Base-by-base conservation (phyloP, 2,113 vertebrate genomes). In the Cyprinodon tularosa region DNA sequence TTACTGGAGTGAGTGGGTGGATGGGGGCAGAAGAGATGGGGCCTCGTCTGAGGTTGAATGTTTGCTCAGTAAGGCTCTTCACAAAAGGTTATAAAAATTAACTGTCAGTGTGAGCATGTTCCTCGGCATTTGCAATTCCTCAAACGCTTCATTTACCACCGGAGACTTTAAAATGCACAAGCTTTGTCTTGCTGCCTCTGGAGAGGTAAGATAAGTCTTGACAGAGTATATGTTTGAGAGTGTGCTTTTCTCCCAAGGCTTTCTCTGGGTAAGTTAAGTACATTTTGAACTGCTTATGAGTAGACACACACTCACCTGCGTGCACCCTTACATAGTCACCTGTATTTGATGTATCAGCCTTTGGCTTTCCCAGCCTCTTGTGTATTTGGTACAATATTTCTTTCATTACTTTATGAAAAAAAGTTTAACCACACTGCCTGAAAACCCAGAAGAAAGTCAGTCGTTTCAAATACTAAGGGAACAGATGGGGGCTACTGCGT, bases 121-220 rank as follows among this genome's bases (percentile, higher is more conserved):
- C 70, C 45, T 74, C 86, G 80, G 87, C 83, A 91, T 92, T 89
- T 91, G 78, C 83, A 91, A 91, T 91, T 93, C 85, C 85, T 92
- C 84, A 90, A 92, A 90, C 68, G 78, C 84, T 80, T 91, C 87
- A 94, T 94, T 95, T 94, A 92, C 78, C 79, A 75, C 66, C 65
- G 81, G 88, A 87, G 92, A 90, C 90, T 92, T 87, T 73, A 84
- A 90, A 92, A 90, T 82, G 89, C 85, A 86, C 75, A 82, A 89
- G 92, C 88, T 91, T 91, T 90, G 92, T 93, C 84, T 90, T 80
- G 82, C 83, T 77, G 79, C 82, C 90, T 92, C 91, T 93, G 91
- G 88, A 89, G 90, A 83, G 87, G 80, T 59, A 87, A 89, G 93
- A 93, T 93, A 91, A 92, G 90, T 93, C 86, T 83, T 86, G 77